These are phyloP conservation scores for Leucosticte australis DNA, from an alignment of 2,113 vertebrate genomes.

Conservation along the genomic window DNA sequence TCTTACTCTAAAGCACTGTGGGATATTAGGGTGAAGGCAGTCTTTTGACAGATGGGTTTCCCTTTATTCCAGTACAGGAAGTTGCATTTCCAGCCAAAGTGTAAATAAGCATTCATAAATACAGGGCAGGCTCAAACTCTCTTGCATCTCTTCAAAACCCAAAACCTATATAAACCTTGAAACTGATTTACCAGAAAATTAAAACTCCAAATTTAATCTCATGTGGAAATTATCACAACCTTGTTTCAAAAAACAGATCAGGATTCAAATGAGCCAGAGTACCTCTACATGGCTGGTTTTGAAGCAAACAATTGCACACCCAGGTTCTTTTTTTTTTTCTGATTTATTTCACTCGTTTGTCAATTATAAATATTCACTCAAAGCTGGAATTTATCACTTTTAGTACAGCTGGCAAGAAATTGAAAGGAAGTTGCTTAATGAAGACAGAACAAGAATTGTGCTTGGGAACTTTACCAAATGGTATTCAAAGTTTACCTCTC, in stretches of 20 bases:
- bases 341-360: not conserved
- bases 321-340: not conserved
- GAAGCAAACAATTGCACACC: not conserved
- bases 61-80: not conserved
- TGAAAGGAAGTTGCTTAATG: not conserved
- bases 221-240: not conserved
- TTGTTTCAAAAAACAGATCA: not conserved
- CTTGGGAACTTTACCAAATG: not conserved
- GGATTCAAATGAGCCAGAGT: not conserved
- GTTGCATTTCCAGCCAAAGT: not conserved
- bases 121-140: not conserved
- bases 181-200: not conserved
- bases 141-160: not conserved
- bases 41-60: not conserved
- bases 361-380: not conserved
- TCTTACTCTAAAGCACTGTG: not conserved
- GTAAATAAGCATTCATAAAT: not conserved
- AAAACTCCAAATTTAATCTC: not conserved
- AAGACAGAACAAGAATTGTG: not conserved
- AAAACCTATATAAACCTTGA: not conserved
- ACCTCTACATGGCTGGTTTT: not conserved
- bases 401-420: not conserved
- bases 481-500: not conserved
- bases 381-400: not conserved
- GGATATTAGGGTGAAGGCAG: not conserved